These are phyloP conservation scores for Perognathus longimembris DNA, from an alignment of 2,113 vertebrate species.

Conservation along the genomic window DNA sequence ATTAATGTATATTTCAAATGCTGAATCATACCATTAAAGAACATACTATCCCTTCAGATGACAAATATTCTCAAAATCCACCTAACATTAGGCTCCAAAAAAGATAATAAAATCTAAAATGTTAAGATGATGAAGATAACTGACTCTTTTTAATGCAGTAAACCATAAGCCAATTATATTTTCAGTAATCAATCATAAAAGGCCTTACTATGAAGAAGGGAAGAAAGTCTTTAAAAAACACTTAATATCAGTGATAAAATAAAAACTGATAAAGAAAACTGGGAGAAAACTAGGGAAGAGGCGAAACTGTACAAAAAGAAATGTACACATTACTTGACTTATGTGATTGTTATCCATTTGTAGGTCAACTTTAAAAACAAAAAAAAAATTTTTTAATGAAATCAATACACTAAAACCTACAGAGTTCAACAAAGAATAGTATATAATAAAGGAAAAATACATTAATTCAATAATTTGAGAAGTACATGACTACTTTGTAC, in stretches of 20 bases:
- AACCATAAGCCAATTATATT: not conserved
- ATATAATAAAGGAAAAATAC: not conserved
- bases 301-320: too few relatives aligned
- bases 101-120: not conserved
- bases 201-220: too few relatives aligned
- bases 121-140: not conserved
- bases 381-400: not conserved
- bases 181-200: not conserved
- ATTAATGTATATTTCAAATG: not conserved
- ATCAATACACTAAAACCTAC: not conserved
- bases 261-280: not conserved
- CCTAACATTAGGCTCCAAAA: not conserved
- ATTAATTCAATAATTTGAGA: not conserved
- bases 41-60: not conserved
- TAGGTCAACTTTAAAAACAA: too few relatives aligned
- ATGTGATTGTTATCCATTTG: too few relatives aligned
- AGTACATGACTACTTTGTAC: not conserved
- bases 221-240: not conserved
- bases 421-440: not conserved
- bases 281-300: not conserved
- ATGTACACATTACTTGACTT: too few relatives aligned
- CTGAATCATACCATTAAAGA: not conserved
- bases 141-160: not conserved
- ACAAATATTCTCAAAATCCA: not conserved
- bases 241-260: not conserved